Conservation (phyloP, 2,797 vertebrate species). For the Anguilla anguilla region DNA sequence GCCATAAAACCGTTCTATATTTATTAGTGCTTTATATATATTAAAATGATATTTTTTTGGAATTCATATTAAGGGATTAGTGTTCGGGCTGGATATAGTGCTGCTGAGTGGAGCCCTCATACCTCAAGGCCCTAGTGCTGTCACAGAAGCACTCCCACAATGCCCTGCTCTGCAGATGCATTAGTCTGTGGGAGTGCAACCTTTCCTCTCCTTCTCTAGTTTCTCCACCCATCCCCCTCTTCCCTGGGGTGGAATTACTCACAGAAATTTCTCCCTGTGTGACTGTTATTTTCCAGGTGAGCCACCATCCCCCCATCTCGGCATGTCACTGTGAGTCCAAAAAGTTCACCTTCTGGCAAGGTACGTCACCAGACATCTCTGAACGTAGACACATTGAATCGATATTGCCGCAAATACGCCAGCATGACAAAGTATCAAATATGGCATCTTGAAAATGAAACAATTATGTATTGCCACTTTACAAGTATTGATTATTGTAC, state of each 20-base stretch:
- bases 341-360: constrained; percentile 99
- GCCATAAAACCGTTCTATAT: too few relatives aligned
- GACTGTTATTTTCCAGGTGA: constrained; percentile 79
- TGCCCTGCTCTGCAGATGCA: background rate
- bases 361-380: constrained; percentile 64
- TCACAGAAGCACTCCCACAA: constrained; percentile 5
- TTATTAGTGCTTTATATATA: background rate
- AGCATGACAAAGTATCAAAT: too few relatives aligned
- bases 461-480: too few relatives aligned
- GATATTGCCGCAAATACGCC: too few relatives aligned
- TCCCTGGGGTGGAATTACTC: background rate
- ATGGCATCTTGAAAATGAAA: too few relatives aligned
- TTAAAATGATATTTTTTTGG: background rate
- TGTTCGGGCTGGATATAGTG: background rate
- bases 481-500: too few relatives aligned
- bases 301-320: constrained; percentile 97
- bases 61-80: constrained; percentile 11
- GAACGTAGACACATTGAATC: too few relatives aligned
- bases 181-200: background rate
- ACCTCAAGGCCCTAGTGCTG: background rate
- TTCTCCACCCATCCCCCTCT: background rate
- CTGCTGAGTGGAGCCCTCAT: background rate
- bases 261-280: background rate
- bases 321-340: constrained; percentile 99
- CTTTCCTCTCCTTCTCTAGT: constrained; percentile 2